Conservation (phyloP, 2,113 vertebrate species). For the Hystrix brachyura region DNA sequence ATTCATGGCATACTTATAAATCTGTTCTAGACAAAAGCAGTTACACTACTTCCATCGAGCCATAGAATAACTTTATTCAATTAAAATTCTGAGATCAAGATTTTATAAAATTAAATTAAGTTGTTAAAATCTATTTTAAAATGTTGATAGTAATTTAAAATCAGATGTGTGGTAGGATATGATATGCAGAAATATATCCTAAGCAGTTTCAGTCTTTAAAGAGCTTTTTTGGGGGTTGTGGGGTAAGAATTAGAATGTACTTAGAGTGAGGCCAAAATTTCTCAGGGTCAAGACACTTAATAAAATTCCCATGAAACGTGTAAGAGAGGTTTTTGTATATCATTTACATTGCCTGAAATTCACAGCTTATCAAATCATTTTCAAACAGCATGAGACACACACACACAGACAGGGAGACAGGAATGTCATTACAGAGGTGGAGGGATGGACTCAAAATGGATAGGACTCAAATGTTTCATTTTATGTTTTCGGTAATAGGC, state of each 20-base stretch:
- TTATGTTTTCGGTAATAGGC: not conserved
- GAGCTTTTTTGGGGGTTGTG: not conserved
- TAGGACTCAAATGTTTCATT: not conserved
- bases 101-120: slow-evolving; percentile 47
- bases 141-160: slow-evolving; percentile 49
- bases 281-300: not conserved
- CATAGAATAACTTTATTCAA: slow-evolving; percentile 19
- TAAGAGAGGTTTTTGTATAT: not conserved
- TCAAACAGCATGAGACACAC: not conserved
- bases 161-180: not conserved
- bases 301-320: not conserved
- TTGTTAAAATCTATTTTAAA: slow-evolving; percentile 61
- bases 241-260: not conserved
- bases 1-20: not conserved
- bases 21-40: slow-evolving; percentile 44
- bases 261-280: not conserved
- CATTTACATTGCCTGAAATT: not conserved
- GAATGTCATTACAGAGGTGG: not conserved
- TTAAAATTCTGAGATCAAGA: slow-evolving; percentile 48
- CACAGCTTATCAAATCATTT: not conserved
- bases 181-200: not conserved
- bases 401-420: no score
- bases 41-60: slow-evolving; percentile 22
- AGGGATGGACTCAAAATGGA: not conserved
- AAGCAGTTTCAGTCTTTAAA: not conserved